Conservation (phyloP, 1,140 invertebrate species). For the Pseudomyrmex gracilis region DNA sequence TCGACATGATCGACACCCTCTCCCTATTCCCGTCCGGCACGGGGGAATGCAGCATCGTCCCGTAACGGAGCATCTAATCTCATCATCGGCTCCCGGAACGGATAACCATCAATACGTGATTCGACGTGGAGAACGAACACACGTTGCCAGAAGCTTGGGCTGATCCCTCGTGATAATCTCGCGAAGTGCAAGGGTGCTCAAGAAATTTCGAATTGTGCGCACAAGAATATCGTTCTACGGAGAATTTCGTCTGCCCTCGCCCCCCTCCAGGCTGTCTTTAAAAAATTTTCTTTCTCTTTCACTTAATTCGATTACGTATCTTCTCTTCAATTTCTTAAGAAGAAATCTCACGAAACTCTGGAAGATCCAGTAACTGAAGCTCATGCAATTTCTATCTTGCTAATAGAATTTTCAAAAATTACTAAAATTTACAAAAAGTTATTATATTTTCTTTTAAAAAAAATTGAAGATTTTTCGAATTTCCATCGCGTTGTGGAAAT, state of each 20-base stretch:
- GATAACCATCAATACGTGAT: conserved; percentile 42
- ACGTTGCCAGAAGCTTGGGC: conserved; percentile 13
- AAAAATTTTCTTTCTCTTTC: neutral
- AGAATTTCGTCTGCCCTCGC: neutral
- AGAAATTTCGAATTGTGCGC: neutral
- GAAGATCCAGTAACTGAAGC: no score
- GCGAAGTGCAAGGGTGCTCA: conserved; percentile 34
- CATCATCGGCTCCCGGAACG: conserved; percentile 20
- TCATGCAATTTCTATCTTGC: no score
- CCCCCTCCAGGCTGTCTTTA: neutral
- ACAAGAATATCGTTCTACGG: neutral
- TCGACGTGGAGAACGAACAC: conserved; percentile 12
- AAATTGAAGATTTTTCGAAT: no score
- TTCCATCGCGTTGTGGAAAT: no score
- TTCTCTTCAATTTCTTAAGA: neutral
- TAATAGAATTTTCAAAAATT: no score
- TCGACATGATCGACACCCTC: conserved; percentile 44
- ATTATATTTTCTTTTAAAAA: no score
- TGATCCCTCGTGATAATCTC: conserved; percentile 24
- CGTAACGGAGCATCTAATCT: conserved; percentile 53
- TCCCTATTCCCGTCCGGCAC: conserved; percentile 15
- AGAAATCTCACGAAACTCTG: neutral
- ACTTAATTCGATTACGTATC: neutral
- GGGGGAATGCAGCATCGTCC: conserved; percentile 11
- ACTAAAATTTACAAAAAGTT: no score